Conservation (phyloP, 2,888 invertebrate genomes). For the Epirrhoe alternata region DNA sequence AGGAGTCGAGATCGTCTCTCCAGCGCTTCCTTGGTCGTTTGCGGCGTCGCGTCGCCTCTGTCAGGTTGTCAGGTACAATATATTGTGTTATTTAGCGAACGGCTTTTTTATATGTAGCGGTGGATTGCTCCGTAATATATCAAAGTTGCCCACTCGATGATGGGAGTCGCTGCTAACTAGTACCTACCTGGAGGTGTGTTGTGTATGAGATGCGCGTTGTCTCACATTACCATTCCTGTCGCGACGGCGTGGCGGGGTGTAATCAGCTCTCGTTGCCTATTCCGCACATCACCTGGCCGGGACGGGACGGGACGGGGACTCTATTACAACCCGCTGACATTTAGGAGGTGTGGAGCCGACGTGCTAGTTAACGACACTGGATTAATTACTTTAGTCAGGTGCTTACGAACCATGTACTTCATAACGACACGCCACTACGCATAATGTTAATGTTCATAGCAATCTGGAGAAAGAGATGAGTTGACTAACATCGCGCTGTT, state of each 20-base stretch:
- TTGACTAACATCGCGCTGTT: not conserved
- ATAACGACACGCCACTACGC: not conserved
- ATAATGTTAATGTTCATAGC: not conserved
- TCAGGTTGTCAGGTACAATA: too few species aligned
- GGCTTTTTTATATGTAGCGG: too few species aligned
- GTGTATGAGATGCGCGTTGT: not conserved
- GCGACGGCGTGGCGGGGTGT: constrained; percentile 10
- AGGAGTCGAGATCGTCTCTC: too few species aligned
- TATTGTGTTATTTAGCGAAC: too few species aligned
- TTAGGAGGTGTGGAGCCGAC: not conserved
- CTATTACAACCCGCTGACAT: constrained; percentile 1
- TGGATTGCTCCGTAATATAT: too few species aligned
- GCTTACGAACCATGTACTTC: not conserved
- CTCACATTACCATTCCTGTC: constrained; percentile 4
- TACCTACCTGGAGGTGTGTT: not conserved
- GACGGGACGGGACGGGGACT: not conserved
- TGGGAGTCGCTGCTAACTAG: not conserved
- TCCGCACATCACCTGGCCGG: constrained; percentile 18
- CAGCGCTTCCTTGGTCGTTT: too few species aligned
- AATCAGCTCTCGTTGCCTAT: constrained; percentile 32
- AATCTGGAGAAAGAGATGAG: not conserved
- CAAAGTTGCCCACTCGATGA: not conserved
- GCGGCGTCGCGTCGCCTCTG: too few species aligned
- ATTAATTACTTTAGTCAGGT: constrained; percentile 6
- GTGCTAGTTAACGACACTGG: not conserved